Percentiles rank a stretch among this genome's conserved stretches.
Evolutionary conservation across 2,888 invertebrate species (phyloP).

Genomic region (Trissolcus brochymenae): DNA sequence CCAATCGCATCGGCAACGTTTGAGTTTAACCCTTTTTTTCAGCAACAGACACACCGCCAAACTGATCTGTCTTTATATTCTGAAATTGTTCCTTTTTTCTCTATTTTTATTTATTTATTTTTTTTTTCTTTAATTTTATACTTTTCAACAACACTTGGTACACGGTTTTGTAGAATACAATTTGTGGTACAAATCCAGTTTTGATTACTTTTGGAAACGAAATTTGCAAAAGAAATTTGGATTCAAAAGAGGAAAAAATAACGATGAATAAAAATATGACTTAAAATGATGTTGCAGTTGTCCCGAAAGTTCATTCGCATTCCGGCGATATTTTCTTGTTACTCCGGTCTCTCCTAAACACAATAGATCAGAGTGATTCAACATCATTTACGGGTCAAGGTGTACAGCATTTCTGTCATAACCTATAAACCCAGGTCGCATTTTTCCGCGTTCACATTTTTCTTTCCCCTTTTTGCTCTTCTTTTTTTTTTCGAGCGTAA

Average conservation of each 20-base stretch:
- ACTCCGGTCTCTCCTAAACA: conserved; percentile 17
- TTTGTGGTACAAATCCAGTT: too few species aligned
- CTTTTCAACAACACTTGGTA: too few species aligned
- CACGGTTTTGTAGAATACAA: too few species aligned
- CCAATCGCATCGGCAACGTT: conserved; percentile 18
- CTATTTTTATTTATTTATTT: too few species aligned
- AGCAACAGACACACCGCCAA: not conserved
- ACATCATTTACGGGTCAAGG: conserved; percentile 42
- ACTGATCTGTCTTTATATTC: not conserved
- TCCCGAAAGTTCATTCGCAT: conserved; percentile 21
- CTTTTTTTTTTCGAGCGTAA: conserved; percentile 20
- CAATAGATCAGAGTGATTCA: conserved; percentile 40
- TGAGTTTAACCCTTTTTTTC: conserved; percentile 34
- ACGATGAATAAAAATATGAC: too few species aligned
- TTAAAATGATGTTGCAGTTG: too few species aligned
- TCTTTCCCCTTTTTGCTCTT: not conserved
- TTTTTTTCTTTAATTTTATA: too few species aligned
- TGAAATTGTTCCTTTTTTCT: not conserved
- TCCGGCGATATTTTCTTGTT: conserved; percentile 22
- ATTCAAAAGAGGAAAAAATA: too few species aligned
- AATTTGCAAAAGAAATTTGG: too few species aligned
- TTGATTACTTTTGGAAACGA: too few species aligned
- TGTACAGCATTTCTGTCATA: conserved; percentile 35
- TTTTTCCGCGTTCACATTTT: not conserved
- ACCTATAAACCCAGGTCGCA: conserved; percentile 22